phyloP scores from a whole-genome alignment of 2,888 invertebrate species.

The Lasioglossum pauxillum region DNA sequence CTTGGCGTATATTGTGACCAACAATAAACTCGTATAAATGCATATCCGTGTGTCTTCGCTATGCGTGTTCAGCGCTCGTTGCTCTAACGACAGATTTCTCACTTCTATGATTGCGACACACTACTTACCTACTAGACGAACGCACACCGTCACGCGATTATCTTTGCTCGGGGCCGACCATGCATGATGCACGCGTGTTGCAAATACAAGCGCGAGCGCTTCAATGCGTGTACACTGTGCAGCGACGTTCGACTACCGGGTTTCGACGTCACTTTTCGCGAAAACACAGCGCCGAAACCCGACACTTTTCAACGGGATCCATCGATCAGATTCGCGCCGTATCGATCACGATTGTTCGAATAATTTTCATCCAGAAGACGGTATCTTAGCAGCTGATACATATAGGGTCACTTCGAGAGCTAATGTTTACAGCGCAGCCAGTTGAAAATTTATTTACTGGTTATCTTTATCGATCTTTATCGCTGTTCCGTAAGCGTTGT shows the following conservation, averaged over 20 bases:
- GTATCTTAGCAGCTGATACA: too few relatives aligned
- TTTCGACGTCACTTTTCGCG: constrained; percentile 41
- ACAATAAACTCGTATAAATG: constrained; percentile 48
- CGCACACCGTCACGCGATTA: constrained; percentile 55
- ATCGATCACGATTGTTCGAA: not conserved
- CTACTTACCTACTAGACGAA: constrained; percentile 71
- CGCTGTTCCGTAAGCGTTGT: not conserved
- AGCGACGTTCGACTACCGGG: constrained; percentile 42
- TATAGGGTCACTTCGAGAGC: not conserved
- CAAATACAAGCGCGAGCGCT: constrained; percentile 51
- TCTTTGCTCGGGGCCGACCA: constrained; percentile 40
- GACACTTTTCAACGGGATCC: not conserved
- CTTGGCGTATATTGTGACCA: constrained; percentile 36
- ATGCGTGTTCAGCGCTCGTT: constrained; percentile 56
- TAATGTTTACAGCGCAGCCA: not conserved
- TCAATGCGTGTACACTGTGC: constrained; percentile 53
- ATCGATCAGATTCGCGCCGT: not conserved
- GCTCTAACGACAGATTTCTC: constrained; percentile 72
- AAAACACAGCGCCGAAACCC: constrained; percentile 6
- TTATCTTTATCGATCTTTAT: not conserved
- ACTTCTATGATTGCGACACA: constrained; percentile 73
- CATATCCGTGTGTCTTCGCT: constrained; percentile 50
- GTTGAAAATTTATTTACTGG: not conserved
- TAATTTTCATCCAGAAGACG: not conserved
- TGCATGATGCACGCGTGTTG: constrained; percentile 35